A percentile compares a stretch with the other conserved stretches of the same genome.
Conservation (phyloP, 1,140 invertebrate species). For the Idris sp. region DNA sequence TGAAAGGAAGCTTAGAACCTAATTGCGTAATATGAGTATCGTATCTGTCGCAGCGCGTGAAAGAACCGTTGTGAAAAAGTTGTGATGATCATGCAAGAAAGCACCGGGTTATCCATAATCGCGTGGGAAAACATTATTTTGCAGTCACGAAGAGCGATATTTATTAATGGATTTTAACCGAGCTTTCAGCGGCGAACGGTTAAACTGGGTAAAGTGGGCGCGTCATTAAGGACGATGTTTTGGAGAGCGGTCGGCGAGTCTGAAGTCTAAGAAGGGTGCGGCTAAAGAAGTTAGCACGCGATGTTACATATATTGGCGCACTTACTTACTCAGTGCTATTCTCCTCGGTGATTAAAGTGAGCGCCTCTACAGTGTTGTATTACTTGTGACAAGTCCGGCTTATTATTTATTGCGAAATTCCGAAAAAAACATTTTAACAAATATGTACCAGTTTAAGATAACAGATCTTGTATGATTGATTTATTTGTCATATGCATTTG, state of each 20-base stretch:
- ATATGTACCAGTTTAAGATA: too few relatives aligned
- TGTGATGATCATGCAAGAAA: constrained; percentile 41
- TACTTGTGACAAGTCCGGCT: constrained; percentile 24
- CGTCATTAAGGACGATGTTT: constrained; percentile 57
- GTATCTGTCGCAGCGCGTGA: constrained; percentile 19
- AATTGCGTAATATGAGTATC: constrained; percentile 44
- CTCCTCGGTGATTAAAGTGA: constrained; percentile 32
- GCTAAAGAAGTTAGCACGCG: constrained; percentile 46
- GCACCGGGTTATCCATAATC: constrained; percentile 45
- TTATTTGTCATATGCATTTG: too few relatives aligned
- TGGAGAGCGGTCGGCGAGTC: constrained; percentile 43
- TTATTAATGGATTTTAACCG: constrained; percentile 54
- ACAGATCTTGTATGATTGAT: too few relatives aligned
- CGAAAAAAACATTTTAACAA: constrained; percentile 18
- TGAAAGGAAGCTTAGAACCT: constrained; percentile 14
- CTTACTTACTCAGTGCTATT: constrained; percentile 29
- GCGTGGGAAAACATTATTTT: constrained; percentile 50
- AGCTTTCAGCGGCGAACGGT: constrained; percentile 42
- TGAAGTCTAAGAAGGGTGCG: constrained; percentile 42
- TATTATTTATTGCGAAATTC: constrained; percentile 44
- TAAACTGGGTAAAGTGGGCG: constrained; percentile 39
- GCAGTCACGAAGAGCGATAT: constrained; percentile 33
- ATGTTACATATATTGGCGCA: constrained; percentile 46
- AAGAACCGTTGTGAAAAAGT: constrained; percentile 41
- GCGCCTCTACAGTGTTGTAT: constrained; percentile 9